A percentile compares a stretch with the other conserved stretches of the same genome.
Conservation (phyloP, 2,888 invertebrate species). For the Rhagonycha lutea region DNA sequence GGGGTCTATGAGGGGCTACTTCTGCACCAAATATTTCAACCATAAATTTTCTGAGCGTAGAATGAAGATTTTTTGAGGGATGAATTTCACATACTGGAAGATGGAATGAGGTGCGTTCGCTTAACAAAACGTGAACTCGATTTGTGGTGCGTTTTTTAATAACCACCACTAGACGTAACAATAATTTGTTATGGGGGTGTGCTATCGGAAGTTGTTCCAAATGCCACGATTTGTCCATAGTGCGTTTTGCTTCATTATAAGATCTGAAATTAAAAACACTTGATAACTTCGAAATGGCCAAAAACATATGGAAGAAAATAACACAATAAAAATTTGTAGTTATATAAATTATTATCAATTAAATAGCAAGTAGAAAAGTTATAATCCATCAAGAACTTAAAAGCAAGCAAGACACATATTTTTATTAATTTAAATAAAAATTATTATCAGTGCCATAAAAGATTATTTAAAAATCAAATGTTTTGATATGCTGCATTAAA, state of each 20-base stretch:
- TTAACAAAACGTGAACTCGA: conserved; percentile 80
- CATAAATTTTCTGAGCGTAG: conserved; percentile 87
- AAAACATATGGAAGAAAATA: neutral
- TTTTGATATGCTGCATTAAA: neutral
- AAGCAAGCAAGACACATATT: neutral
- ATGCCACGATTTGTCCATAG: conserved; percentile 65
- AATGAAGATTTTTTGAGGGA: conserved; percentile 83
- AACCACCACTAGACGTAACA: conserved; percentile 77
- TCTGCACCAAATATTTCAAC: conserved; percentile 89
- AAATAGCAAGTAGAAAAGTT: too few species aligned
- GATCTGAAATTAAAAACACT: conserved; percentile 20
- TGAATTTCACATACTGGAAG: conserved; percentile 88
- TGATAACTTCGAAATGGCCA: too few species aligned
- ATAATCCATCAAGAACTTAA: too few species aligned
- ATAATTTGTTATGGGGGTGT: conserved; percentile 71
- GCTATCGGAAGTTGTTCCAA: conserved; percentile 71
- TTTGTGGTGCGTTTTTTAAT: conserved; percentile 83
- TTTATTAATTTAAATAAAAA: neutral
- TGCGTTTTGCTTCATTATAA: conserved; percentile 21
- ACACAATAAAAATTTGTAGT: neutral
- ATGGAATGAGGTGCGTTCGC: conserved; percentile 82
- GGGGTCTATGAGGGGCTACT: conserved; percentile 81
- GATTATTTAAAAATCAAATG: neutral
- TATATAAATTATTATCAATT: too few species aligned
- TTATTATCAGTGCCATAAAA: neutral